Evolutionary conservation across 2,888 invertebrate genomes (phyloP).

Genomic region (Drosophila greeni): DNA sequence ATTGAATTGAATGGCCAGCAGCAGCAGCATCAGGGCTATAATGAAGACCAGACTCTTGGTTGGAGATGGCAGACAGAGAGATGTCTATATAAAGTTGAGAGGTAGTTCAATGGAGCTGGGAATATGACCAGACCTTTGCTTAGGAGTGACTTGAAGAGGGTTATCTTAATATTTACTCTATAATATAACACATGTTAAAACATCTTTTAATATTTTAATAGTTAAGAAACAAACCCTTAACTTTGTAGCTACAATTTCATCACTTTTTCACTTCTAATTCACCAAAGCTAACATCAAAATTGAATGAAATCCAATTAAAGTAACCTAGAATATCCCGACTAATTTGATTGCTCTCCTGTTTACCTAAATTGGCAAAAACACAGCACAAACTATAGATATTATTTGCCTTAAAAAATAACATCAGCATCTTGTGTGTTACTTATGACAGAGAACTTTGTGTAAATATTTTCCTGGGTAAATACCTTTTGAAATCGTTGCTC

Average conservation of each 20-base stretch:
- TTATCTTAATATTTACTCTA: no score
- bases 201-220: no score
- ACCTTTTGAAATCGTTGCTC: slow-evolving; percentile 1
- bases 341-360: neutral
- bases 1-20: slow-evolving; percentile 33
- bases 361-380: neutral
- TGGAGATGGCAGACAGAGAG: neutral
- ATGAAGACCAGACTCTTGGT: neutral
- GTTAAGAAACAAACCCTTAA: no score
- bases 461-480: slow-evolving; percentile 3
- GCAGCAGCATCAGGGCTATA: neutral
- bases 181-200: no score
- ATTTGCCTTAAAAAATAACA: neutral
- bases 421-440: neutral
- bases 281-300: no score
- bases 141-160: no score
- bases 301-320: no score
- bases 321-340: no score
- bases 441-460: neutral
- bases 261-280: no score
- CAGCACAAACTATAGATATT: neutral
- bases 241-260: no score
- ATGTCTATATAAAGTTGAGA: neutral
- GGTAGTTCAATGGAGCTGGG: no score
- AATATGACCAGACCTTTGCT: no score